Conservation (phyloP, 1,140 invertebrate genomes). For the Ostrea edulis region DNA sequence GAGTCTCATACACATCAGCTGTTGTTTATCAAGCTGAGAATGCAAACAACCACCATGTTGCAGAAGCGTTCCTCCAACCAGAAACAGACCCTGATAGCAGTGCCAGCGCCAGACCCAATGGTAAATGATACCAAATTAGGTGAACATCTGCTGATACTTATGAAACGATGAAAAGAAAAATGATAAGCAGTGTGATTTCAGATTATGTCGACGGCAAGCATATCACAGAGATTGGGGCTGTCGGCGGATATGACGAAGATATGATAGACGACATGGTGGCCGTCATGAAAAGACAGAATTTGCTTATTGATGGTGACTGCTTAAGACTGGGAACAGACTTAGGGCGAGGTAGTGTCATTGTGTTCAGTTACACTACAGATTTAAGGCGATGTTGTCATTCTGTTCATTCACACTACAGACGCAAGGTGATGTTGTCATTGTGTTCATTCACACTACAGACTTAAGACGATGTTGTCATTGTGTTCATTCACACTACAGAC, state of each 20-base stretch:
- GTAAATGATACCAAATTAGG: background rate
- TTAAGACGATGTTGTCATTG: background rate
- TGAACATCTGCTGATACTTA: background rate
- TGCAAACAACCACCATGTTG: background rate
- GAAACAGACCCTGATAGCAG: background rate
- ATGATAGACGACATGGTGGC: constrained; percentile 20
- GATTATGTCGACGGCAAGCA: background rate
- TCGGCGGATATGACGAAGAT: constrained; percentile 11
- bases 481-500: background rate
- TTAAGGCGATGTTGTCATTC: background rate
- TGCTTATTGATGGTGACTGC: constrained; percentile 44
- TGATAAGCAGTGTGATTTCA: background rate
- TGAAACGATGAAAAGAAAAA: background rate
- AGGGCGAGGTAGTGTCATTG: constrained; percentile 14
- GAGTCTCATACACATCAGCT: background rate
- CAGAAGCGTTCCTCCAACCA: background rate
- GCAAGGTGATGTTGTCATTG: background rate
- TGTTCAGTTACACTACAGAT: background rate
- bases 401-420: background rate
- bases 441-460: background rate
- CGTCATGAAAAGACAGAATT: constrained; percentile 45
- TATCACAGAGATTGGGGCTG: constrained; percentile 18
- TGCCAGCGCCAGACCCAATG: background rate
- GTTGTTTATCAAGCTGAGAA: background rate
- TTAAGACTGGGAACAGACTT: constrained; percentile 40